Conservation (phyloP, 2,113 vertebrate species). For the Myocastor coypus region DNA sequence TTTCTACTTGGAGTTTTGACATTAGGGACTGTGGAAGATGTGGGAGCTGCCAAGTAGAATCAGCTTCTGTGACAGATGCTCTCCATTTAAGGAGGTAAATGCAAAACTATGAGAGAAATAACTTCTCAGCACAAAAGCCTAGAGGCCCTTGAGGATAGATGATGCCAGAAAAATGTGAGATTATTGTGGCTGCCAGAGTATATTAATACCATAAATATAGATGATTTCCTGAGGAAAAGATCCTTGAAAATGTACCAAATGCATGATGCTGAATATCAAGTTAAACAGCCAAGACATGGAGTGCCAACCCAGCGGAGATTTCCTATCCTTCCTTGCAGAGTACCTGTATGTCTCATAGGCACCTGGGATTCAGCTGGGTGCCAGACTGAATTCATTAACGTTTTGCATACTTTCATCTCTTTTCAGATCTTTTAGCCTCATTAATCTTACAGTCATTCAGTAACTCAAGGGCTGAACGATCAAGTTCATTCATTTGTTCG, state of each 20-base stretch:
- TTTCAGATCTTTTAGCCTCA: background rate
- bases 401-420: background rate
- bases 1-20: background rate
- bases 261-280: conserved; percentile 62
- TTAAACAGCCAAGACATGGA: conserved; percentile 55
- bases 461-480: background rate
- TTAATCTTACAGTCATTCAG: background rate
- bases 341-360: background rate
- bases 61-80: conserved; percentile 63
- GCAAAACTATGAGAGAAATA: conserved; percentile 78
- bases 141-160: conserved; percentile 76
- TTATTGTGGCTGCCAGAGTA: conserved; percentile 73
- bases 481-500: background rate
- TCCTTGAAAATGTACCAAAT: conserved; percentile 70
- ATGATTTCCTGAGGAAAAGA: conserved; percentile 73
- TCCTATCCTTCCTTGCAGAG: background rate
- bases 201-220: conserved; percentile 81
- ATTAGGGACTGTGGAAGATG: background rate
- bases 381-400: background rate
- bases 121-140: conserved; percentile 71
- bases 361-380: background rate
- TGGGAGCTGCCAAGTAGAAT: conserved; percentile 5
- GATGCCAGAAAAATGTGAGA: conserved; percentile 80
- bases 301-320: background rate
- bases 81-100: conserved; percentile 73